Evolutionary conservation across 2,113 vertebrate species (phyloP).

Genomic region (Scalopus aquaticus): DNA sequence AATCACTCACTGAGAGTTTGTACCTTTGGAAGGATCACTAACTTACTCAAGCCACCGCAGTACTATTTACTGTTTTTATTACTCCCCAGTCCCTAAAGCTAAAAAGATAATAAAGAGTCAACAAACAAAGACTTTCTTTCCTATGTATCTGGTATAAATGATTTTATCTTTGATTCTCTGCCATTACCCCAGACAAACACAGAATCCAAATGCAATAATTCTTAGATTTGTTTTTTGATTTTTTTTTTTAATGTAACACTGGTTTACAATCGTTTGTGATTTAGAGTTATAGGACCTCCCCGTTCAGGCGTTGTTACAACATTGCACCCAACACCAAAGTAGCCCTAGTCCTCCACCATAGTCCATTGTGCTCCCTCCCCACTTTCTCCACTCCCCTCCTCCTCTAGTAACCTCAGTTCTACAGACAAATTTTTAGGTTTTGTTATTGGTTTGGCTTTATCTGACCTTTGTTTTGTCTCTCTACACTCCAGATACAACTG

Average conservation of each 20-base stretch:
- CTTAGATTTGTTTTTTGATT: not conserved
- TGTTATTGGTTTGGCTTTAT: no score
- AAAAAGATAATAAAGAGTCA: conserved; percentile 52
- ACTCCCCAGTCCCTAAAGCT: conserved; percentile 35
- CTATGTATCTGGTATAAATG: not conserved
- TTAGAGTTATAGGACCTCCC: no score
- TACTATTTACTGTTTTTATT: conserved; percentile 44
- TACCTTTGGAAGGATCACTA: conserved; percentile 42
- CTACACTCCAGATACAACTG: no score
- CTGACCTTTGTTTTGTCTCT: no score
- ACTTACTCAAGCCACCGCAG: conserved; percentile 38
- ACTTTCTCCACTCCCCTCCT: no score
- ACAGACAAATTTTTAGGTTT: no score
- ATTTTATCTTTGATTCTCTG: conserved; percentile 44
- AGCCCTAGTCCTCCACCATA: no score
- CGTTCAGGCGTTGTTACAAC: no score
- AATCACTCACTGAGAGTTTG: conserved; percentile 32
- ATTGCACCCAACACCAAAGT: no score
- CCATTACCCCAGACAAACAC: not conserved
- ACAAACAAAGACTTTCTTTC: conserved; percentile 33
- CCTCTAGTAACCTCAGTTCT: no score
- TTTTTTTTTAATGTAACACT: not conserved
- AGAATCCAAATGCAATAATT: not conserved
- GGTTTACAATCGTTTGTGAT: no score
- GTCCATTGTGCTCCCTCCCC: no score